Evolutionary conservation across 2,888 invertebrate species (phyloP).

Genomic region (Drosophila setosimentum): DNA sequence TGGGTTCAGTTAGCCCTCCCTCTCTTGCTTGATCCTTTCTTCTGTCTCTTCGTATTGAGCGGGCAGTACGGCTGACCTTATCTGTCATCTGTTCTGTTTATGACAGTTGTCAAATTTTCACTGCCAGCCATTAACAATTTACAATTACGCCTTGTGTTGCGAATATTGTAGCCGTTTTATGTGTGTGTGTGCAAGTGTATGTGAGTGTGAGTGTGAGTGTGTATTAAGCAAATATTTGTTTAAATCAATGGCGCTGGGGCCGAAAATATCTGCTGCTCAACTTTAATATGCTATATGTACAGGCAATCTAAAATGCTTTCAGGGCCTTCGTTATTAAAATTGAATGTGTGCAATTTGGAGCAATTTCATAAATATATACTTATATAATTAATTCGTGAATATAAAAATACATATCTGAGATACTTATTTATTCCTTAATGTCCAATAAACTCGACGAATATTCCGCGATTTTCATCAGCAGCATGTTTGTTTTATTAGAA

Average conservation of each 20-base stretch:
- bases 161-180: background rate
- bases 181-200: background rate
- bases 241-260: conserved; percentile 49
- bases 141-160: conserved; percentile 31
- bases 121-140: conserved; percentile 38
- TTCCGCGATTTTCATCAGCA: background rate
- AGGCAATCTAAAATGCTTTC: background rate
- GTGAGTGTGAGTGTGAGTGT: background rate
- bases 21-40: background rate
- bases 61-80: conserved; percentile 7
- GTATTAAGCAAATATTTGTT: conserved; percentile 49
- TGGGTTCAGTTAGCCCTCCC: background rate
- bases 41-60: background rate
- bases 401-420: background rate
- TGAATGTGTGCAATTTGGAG: background rate
- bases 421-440: background rate
- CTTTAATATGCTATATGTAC: background rate
- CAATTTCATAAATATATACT: background rate
- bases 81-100: conserved; percentile 23
- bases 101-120: conserved; percentile 53
- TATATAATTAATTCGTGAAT: background rate
- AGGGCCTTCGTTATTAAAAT: background rate
- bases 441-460: background rate
- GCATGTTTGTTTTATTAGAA: background rate
- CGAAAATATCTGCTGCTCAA: conserved; percentile 14